Evolutionary conservation across 2,113 vertebrate genomes (phyloP).

Genomic region (Oceanites oceanicus): DNA sequence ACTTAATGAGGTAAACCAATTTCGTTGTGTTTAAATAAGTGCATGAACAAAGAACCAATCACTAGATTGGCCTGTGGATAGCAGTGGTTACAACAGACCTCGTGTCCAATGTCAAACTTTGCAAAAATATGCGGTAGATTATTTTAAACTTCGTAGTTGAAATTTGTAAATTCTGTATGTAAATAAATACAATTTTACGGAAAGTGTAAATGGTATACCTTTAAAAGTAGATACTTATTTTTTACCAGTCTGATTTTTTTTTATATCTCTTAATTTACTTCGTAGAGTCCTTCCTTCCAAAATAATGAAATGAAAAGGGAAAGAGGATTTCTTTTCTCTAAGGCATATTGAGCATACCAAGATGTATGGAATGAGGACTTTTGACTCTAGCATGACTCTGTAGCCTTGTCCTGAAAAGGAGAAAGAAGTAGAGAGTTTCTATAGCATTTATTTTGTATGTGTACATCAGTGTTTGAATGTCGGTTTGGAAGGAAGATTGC

Average conservation of each 20-base stretch:
- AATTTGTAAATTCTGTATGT: background rate
- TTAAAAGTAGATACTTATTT: background rate
- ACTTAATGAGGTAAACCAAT: background rate
- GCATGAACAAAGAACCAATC: background rate
- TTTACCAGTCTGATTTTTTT: background rate
- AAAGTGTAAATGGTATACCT: background rate
- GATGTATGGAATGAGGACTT: background rate
- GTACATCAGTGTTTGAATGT: background rate
- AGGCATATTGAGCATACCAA: background rate
- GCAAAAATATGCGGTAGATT: background rate
- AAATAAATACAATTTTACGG: background rate
- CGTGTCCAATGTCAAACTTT: background rate
- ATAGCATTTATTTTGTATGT: rapidly evolving
- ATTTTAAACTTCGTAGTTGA: background rate
- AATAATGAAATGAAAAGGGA: background rate
- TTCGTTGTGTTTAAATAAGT: background rate
- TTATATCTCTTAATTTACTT: background rate
- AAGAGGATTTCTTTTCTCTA: background rate
- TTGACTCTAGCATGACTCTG: rapidly evolving
- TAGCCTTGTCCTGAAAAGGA: background rate
- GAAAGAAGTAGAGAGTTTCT: background rate
- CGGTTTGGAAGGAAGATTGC: background rate
- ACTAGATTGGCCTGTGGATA: background rate
- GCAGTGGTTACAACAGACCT: background rate
- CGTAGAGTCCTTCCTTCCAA: background rate